A percentile compares a stretch with the other conserved stretches of the same genome.
phyloP scores from a whole-genome alignment of 1,140 invertebrate species.

The Pseudomyrmex cubaensis region DNA sequence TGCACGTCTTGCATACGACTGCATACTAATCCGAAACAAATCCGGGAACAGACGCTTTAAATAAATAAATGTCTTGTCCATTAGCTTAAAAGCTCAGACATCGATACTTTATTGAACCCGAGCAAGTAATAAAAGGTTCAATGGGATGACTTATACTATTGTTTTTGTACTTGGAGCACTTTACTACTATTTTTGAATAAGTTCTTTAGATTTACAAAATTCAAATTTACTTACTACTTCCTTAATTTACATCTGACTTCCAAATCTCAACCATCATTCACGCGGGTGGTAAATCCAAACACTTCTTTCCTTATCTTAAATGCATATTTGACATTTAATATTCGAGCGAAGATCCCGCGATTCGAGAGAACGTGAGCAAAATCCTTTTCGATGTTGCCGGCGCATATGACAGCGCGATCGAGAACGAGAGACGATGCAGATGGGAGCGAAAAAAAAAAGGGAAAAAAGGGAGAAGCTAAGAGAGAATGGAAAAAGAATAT shows the following conservation, averaged over 20 bases:
- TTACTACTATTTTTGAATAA: too few relatives aligned
- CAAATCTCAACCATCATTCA: neutral
- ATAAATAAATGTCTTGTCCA: slow-evolving; percentile 7
- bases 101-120: neutral
- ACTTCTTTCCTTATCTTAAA: slow-evolving; percentile 43
- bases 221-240: neutral
- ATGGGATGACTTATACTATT: too few relatives aligned
- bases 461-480: neutral
- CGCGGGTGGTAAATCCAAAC: neutral
- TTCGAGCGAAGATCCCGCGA: slow-evolving; percentile 57
- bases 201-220: too few relatives aligned
- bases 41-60: slow-evolving; percentile 19
- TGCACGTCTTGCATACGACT: slow-evolving; percentile 27
- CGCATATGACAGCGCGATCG: neutral
- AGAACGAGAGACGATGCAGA: slow-evolving; percentile 1
- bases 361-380: slow-evolving; percentile 45
- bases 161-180: too few relatives aligned
- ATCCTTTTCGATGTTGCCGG: slow-evolving; percentile 22
- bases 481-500: slow-evolving; percentile 19
- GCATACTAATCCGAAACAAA: slow-evolving; percentile 47
- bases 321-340: slow-evolving; percentile 55
- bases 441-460: neutral
- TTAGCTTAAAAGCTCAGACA: slow-evolving; percentile 3
- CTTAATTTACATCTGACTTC: neutral
- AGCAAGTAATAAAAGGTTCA: too few relatives aligned